Conservation (phyloP, 2,797 vertebrate genomes). For the Oreonectes daqikongensis region DNA sequence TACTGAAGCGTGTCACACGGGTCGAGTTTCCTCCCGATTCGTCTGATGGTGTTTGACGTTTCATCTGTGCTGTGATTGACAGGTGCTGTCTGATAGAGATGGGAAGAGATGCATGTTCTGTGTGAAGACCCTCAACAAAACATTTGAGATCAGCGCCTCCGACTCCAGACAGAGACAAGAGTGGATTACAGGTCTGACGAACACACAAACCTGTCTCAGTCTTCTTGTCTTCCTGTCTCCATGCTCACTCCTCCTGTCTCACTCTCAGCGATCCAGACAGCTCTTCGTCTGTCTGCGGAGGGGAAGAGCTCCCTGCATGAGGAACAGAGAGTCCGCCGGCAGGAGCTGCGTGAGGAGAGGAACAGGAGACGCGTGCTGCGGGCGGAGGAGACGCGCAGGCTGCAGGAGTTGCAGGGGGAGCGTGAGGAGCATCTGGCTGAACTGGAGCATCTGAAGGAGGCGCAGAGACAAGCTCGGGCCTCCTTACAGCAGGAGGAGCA, state of each 20-base stretch:
- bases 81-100: constrained; percentile 81
- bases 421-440: constrained; percentile 73
- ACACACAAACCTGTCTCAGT: background rate
- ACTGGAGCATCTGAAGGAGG: constrained; percentile 77
- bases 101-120: constrained; percentile 86
- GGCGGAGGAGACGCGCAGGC: constrained; percentile 76
- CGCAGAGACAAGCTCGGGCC: constrained; percentile 40
- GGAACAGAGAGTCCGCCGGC: constrained; percentile 77
- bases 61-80: background rate
- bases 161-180: constrained; percentile 89
- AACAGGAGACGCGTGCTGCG: constrained; percentile 69
- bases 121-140: constrained; percentile 84
- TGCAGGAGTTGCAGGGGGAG: constrained; percentile 52
- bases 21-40: background rate
- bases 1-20: constrained; percentile 36
- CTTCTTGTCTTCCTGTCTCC: background rate
- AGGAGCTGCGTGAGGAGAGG: constrained; percentile 75
- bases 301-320: constrained; percentile 78
- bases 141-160: constrained; percentile 85
- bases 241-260: background rate
- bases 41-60: background rate
- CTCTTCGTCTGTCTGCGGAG: constrained; percentile 71
- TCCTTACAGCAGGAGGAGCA: constrained; percentile 47
- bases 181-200: constrained; percentile 82
- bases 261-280: constrained; percentile 78